Base-by-base conservation (phyloP, 2,888 invertebrate genomes). In the Apomyelois bistriatella region DNA sequence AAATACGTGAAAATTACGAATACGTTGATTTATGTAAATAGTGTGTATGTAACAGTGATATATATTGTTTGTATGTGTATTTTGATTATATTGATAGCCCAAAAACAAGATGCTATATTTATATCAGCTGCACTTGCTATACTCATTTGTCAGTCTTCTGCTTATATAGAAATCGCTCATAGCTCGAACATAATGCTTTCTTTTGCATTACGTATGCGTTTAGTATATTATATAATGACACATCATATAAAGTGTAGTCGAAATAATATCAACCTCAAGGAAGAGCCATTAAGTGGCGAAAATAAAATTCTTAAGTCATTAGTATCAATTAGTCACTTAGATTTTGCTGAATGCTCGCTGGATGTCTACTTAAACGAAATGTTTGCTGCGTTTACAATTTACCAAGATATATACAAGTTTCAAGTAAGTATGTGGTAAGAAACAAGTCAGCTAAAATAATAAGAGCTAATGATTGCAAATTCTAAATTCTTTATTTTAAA, bases 361-460 rank as follows among this genome's bases (percentile, higher is more conserved):
- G 65, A 68, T 40, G 10, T 62, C 10, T 74, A 67, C 59, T 48
- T 76, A 5, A 62, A 64, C 50, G 62, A 63, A 17, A 59, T 74
- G 52, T 63, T 22, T 72, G 35, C 53, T 58, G 28, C 61, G 58
- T 10, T 66, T 70, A 48, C 48, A 43, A 36, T 51, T 48, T 5
- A 72, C 59, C 67, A 66, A 57, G 52, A 56, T 7, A 53, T 69
- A 10, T 70, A 68, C 50, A 65, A 55, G 48, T 65, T 51, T 52
- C 57, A 53, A 48, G 57, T 56, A 48, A 49, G 40, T 36, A 3
- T n/a, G 10, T 9, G 2, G 3, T n/a, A n/a, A n/a, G n/a, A n/a
- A n/a, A n/a, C n/a, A n/a, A n/a, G n/a, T n/a, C n/a, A n/a, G n/a
- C n/a, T n/a, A n/a, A n/a, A n/a, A n/a, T n/a, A n/a, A n/a, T n/a